Evolutionary conservation across 2,797 vertebrate species (phyloP), one percentile per base, ranked within the genome.

Genomic region (Cossypha polioptera): DNA sequence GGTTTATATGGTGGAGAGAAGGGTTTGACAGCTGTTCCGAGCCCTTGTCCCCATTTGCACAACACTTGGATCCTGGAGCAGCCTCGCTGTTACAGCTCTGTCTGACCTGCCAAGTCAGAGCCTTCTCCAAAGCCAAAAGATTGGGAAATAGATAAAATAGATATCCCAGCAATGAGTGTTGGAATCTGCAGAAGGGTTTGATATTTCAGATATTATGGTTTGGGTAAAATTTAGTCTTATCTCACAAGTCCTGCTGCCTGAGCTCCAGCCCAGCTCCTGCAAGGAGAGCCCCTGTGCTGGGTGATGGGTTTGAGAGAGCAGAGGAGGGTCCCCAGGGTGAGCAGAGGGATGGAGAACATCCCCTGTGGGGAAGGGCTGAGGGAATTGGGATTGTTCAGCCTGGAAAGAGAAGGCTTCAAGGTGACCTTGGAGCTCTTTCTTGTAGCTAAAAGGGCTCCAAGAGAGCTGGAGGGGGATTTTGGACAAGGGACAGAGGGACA

Each of bases 1-100:
- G 69, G 16, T 87, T 71, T 48, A 1, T n/a, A 6, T 0, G 2
- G 40, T 0, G 0, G 15, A 66, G 36, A 14, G 73, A 69, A 74
- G 26, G 17, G 53, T 78, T 66, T 81, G 86, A 68, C 59, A 72
- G 55, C 65, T 4, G 2, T 7, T 54, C 26, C 15, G 42, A 53
- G 26, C 58, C 66, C n/a, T 94, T 72, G 58, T 79, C 47, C 38
- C 74, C 0, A 0, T 54, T 87, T 91, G n/a, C 74, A 62, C 63
- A 92, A 91, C 38, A 13, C 53, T 63, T 26, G 53, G 65, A 42
- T 43, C 45, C 0, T 1, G 22, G 55, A 55, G 40, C 43, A 61
- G 45, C 58, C 58, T 86, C 29, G 14, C 17, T 86, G 40, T 4
- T 35, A n/a, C 0, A 0, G 35, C 40, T 88, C 29, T 24, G 5